Percentiles rank a stretch among this genome's conserved stretches.
Conservation (phyloP, 92 coral and sea anemone genomes). For the Umimayanthus chanpuru region DNA sequence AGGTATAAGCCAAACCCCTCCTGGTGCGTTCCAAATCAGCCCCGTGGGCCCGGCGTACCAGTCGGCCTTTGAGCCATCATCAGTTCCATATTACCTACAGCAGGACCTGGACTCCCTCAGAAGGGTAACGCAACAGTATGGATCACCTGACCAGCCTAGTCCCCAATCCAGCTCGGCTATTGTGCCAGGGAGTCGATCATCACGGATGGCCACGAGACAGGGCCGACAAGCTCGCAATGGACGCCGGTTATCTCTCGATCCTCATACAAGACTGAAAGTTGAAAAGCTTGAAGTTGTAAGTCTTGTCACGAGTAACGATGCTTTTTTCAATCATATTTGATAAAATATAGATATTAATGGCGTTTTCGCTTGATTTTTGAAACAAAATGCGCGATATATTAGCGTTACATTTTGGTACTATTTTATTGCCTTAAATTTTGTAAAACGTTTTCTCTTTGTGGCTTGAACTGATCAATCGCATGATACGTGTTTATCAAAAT, state of each 20-base stretch:
- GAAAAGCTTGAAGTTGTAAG: slow-evolving; percentile 97
- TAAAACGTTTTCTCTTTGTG: neutral
- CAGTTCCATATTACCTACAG: slow-evolving; percentile 93
- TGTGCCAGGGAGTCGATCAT: slow-evolving; percentile 45
- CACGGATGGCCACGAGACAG: slow-evolving; percentile 55
- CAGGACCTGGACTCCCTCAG: slow-evolving; percentile 89
- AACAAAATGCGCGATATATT: neutral
- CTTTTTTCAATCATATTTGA: neutral
- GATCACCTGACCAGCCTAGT: slow-evolving; percentile 48
- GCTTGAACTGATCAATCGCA: neutral
- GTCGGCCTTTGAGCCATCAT: slow-evolving; percentile 75
- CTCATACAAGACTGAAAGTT: slow-evolving; percentile 83
- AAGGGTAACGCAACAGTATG: slow-evolving; percentile 70
- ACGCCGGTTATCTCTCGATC: slow-evolving; percentile 93
- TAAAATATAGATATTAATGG: too few relatives aligned
- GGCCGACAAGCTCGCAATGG: slow-evolving; percentile 69
- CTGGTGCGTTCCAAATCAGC: slow-evolving; percentile 70
- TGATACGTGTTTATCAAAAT: neutral
- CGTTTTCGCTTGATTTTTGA: slow-evolving; percentile 1
- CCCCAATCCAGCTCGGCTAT: slow-evolving; percentile 51
- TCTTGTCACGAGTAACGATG: neutral
- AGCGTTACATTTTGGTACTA: neutral
- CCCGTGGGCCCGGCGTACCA: slow-evolving; percentile 71
- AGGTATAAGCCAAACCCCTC: slow-evolving; percentile 51
- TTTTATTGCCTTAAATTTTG: too few relatives aligned